Percentiles rank a stretch among this genome's conserved stretches.
phyloP scores from a whole-genome alignment of 2,113 vertebrate species.

The Trochalopteron elliotii region DNA sequence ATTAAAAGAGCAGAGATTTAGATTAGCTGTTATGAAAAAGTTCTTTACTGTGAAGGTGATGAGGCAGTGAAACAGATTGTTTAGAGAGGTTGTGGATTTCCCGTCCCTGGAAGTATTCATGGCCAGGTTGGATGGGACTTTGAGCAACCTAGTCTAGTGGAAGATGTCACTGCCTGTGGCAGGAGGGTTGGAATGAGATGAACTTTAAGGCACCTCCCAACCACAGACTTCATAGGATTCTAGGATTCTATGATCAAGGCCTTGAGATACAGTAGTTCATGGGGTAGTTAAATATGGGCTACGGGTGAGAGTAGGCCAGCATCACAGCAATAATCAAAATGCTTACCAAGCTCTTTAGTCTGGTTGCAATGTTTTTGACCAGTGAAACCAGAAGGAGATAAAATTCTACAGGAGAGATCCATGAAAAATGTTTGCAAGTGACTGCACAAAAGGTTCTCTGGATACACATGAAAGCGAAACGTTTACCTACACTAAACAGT shows the following conservation, averaged over 20 bases:
- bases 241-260: not conserved
- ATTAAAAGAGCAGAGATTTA: not conserved
- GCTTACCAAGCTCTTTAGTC: not conserved
- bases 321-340: not conserved
- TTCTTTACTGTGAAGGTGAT: not conserved
- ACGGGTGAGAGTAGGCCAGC: not conserved
- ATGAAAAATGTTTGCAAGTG: not conserved
- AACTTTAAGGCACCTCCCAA: not conserved
- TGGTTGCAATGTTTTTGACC: not conserved
- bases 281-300: not conserved
- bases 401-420: not conserved
- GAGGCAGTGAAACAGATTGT: not conserved
- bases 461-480: not conserved
- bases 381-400: not conserved
- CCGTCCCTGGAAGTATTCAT: not conserved
- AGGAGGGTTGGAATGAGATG: not conserved
- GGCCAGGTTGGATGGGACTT: not conserved
- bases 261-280: not conserved
- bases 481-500: not conserved
- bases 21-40: not conserved
- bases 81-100: not conserved
- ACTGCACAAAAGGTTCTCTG: not conserved
- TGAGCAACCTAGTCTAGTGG: not conserved
- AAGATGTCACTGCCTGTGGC: not conserved
- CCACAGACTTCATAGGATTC: accelerated